A percentile compares a stretch with the other conserved stretches of the same genome.
Conservation (phyloP, 2,888 invertebrate genomes). For the Celastrina argiolus region DNA sequence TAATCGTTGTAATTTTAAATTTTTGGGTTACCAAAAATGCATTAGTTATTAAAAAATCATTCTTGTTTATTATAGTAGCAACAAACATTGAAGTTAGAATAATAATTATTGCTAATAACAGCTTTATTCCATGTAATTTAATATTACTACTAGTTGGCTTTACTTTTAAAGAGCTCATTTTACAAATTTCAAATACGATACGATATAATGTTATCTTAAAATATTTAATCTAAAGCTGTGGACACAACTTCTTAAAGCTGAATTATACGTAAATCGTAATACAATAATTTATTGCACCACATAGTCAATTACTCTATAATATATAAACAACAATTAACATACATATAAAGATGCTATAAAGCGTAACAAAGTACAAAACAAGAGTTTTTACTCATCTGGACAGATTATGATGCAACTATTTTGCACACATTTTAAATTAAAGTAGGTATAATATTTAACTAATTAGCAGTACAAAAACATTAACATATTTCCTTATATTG, state of each 20-base stretch:
- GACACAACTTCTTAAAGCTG: constrained; percentile 38
- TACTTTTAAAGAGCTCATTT: constrained; percentile 31
- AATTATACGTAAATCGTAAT: constrained; percentile 11
- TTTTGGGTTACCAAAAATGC: too few species aligned
- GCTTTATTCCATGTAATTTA: neutral
- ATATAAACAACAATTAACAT: constrained; percentile 16
- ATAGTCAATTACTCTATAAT: neutral
- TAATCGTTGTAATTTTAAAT: too few species aligned
- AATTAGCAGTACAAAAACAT: neutral
- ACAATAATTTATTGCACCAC: constrained; percentile 3
- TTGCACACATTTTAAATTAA: constrained; percentile 10
- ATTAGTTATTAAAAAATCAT: too few species aligned
- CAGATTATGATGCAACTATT: constrained; percentile 1
- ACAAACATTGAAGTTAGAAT: too few species aligned
- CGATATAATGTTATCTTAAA: constrained; percentile 28
- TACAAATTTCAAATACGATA: constrained; percentile 31
- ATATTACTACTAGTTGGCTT: constrained; percentile 1
- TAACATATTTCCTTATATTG: neutral
- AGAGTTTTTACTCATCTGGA: constrained; percentile 8
- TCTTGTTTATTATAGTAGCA: too few species aligned
- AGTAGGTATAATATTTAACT: constrained; percentile 5
- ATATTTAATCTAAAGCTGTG: constrained; percentile 51
- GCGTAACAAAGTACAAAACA: constrained; percentile 10
- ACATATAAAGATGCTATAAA: constrained; percentile 13
- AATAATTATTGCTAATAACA: too few species aligned